Percentiles rank a stretch among this genome's conserved stretches.
phyloP scores from a whole-genome alignment of 2,888 invertebrate species.

The Thereva nobilitata region DNA sequence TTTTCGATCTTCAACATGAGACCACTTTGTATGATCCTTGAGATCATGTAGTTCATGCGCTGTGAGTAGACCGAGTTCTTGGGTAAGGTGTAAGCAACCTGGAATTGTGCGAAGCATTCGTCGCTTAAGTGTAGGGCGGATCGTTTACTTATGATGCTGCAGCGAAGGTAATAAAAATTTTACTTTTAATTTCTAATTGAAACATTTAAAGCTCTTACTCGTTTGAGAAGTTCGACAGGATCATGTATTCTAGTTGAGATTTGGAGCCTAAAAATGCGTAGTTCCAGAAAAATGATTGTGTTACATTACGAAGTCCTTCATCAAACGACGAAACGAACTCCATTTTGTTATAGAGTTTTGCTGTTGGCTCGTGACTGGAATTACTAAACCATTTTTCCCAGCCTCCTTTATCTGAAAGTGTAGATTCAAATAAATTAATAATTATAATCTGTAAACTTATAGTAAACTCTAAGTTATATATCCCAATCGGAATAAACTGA shows the following conservation, averaged over 20 bases:
- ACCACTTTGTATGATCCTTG: slow-evolving; percentile 69
- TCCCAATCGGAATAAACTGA: too few species aligned
- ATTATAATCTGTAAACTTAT: too few species aligned
- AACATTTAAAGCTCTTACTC: slow-evolving; percentile 57
- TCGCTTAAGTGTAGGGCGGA: slow-evolving; percentile 72
- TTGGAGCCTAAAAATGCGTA: slow-evolving; percentile 77
- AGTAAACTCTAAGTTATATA: too few species aligned
- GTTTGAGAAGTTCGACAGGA: slow-evolving; percentile 71
- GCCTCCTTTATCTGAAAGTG: slow-evolving; percentile 68
- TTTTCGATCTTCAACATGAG: slow-evolving; percentile 67
- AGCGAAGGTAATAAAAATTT: slow-evolving; percentile 28
- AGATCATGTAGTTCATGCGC: slow-evolving; percentile 65
- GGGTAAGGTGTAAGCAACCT: slow-evolving; percentile 69
- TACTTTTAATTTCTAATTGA: background rate
- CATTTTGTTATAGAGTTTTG: slow-evolving; percentile 67
- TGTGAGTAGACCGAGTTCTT: slow-evolving; percentile 67
- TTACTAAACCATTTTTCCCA: slow-evolving; percentile 77
- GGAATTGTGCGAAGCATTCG: slow-evolving; percentile 75
- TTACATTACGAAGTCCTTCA: slow-evolving; percentile 73
- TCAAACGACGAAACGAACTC: slow-evolving; percentile 70
- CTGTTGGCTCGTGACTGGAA: slow-evolving; percentile 67
- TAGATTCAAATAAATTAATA: background rate
- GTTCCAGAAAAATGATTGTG: slow-evolving; percentile 76
- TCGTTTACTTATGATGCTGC: slow-evolving; percentile 61
- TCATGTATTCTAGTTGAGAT: slow-evolving; percentile 72